Percentiles rank a stretch among this genome's conserved stretches.
These are phyloP conservation scores for Penaeus japonicus DNA, from an alignment of 1,140 invertebrate genomes.

Conservation along the genomic window DNA sequence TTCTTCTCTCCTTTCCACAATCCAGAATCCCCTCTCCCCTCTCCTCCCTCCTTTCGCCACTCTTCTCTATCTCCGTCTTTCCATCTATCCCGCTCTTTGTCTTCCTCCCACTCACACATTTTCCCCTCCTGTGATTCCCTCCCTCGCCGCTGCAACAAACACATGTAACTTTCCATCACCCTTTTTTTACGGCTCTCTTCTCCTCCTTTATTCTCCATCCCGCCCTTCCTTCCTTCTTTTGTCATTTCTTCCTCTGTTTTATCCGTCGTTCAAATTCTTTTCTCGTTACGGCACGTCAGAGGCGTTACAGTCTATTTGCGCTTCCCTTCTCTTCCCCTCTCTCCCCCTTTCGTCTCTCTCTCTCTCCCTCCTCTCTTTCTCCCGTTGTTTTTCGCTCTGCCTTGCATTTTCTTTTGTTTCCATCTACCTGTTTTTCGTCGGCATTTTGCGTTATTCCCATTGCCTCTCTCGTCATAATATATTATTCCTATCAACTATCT, in stretches of 20 bases:
- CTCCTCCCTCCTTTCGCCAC: too few species aligned
- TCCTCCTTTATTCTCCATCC: not conserved
- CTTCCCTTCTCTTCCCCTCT: not conserved
- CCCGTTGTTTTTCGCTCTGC: not conserved
- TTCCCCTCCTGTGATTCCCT: not conserved
- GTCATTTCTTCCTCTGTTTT: not conserved
- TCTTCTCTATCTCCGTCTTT: not conserved
- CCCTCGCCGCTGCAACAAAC: not conserved
- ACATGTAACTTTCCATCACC: too few species aligned
- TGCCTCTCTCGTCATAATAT: too few species aligned
- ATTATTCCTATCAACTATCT: too few species aligned
- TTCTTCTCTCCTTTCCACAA: not conserved
- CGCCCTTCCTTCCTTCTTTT: not conserved
- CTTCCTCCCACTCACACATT: not conserved
- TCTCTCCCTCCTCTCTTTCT: not conserved
- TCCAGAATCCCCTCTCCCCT: too few species aligned
- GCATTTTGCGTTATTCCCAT: too few species aligned
- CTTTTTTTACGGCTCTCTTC: not conserved
- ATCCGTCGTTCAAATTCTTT: not conserved
- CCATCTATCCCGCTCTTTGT: not conserved
- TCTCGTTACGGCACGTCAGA: not conserved
- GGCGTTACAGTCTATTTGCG: not conserved
- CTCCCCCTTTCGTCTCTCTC: not conserved
- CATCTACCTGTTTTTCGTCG: too few species aligned
- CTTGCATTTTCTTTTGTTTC: too few species aligned